Base-by-base conservation (phyloP, 1,140 invertebrate species). In the Oscheius sp. region DNA sequence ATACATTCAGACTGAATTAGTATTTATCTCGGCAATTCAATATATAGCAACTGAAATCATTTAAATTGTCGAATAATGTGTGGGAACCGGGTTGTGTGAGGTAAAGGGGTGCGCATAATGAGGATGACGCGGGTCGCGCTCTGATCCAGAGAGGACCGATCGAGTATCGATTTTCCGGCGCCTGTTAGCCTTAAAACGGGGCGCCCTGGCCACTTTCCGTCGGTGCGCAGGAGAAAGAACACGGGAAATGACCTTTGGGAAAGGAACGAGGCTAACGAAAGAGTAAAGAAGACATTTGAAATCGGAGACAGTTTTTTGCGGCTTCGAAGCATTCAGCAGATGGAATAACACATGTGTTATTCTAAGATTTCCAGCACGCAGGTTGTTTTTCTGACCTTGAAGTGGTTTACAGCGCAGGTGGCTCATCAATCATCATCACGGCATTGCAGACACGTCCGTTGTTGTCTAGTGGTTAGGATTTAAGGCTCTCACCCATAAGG, bases 401-500 rank as follows among this genome's bases (percentile, higher is more conserved):
- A n/a, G n/a, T n/a, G n/a, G n/a, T n/a, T n/a, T n/a, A n/a, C n/a
- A n/a, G n/a, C n/a, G n/a, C n/a, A n/a, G n/a, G n/a, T n/a, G n/a
- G n/a, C n/a, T n/a, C n/a, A n/a, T n/a, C n/a, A n/a, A n/a, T n/a
- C n/a, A n/a, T n/a, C n/a, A n/a, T n/a, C n/a, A n/a, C n/a, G n/a
- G n/a, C n/a, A n/a, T n/a, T n/a, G 38, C 38, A 42, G n/a, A 42
- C 38, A 42, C 38, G n/a, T 7, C 7, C 7, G 7, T 42, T 42
- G 7, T 42, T 7, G n/a, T 71, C 72, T 74, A 74, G 72, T 74
- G 90, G 90, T 88, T 90, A 91, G 90, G 90, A 91, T 90, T 90
- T 88, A 89, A 89, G 90, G 90, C 89, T 91, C 88, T 90, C 90
- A 90, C 90, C 89, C 89, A 89, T 89, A 88, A 90, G 89, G 89